phyloP scores from a whole-genome alignment of 2,797 vertebrate species.

The Coccyzus lansbergi region DNA sequence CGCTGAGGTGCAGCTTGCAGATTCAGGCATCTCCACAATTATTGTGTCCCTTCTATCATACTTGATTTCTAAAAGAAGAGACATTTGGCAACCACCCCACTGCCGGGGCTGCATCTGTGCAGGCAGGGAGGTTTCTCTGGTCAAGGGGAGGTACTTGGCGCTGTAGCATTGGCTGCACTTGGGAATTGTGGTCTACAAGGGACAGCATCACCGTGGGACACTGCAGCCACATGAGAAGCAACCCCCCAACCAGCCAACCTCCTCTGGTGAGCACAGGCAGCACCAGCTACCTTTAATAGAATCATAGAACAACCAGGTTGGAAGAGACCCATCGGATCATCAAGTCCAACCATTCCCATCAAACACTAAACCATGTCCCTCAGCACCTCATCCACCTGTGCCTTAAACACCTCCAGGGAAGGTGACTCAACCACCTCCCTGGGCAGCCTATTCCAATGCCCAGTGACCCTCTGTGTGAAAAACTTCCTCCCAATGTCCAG shows the following conservation, averaged over 20 bases:
- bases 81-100: rapidly evolving
- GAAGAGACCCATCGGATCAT: too few relatives aligned
- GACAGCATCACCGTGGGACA: not conserved
- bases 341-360: too few relatives aligned
- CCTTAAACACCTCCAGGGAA: too few relatives aligned
- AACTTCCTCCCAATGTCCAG: too few relatives aligned
- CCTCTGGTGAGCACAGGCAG: not conserved
- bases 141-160: rapidly evolving
- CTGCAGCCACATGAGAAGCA: rapidly evolving
- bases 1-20: rapidly evolving
- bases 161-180: rapidly evolving
- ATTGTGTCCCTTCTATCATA: rapidly evolving
- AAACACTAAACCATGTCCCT: too few relatives aligned
- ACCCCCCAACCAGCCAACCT: not conserved
- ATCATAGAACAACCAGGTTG: too few relatives aligned
- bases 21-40: not conserved
- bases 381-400: too few relatives aligned
- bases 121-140: not conserved
- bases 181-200: rapidly evolving
- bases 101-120: not conserved
- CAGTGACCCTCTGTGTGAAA: too few relatives aligned
- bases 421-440: too few relatives aligned
- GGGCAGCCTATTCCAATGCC: too few relatives aligned
- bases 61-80: not conserved
- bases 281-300: too few relatives aligned